Evolutionary conservation across 2,797 vertebrate species (phyloP).

Genomic region (Sebastes matsubarae): DNA sequence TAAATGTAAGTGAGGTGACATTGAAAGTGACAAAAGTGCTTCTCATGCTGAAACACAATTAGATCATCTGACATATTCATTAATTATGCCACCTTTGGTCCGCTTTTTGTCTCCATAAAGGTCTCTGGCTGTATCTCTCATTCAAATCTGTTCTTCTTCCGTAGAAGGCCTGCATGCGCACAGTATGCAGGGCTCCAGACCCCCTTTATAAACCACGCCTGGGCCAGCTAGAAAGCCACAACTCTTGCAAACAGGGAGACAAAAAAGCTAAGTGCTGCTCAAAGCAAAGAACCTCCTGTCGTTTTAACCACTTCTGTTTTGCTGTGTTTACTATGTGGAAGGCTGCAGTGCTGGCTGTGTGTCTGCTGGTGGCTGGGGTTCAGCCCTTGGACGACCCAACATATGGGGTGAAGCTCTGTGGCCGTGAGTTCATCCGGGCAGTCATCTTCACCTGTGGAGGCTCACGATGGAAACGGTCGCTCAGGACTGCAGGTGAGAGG

Average conservation of each 20-base stretch:
- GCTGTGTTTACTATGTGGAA: slow-evolving; percentile 75
- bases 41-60: slow-evolving; percentile 55
- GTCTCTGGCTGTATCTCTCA: slow-evolving; percentile 76
- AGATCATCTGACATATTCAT: slow-evolving; percentile 51
- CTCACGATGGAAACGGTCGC: slow-evolving; percentile 86
- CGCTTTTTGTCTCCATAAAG: slow-evolving; percentile 82
- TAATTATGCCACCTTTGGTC: slow-evolving; percentile 78
- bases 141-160: slow-evolving; percentile 67
- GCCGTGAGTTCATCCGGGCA: slow-evolving; percentile 89
- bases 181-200: slow-evolving; percentile 34
- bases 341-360: slow-evolving; percentile 69
- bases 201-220: slow-evolving; percentile 78
- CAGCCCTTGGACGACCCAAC: slow-evolving; percentile 76
- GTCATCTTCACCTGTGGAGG: slow-evolving; percentile 92
- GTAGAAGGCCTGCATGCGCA: slow-evolving; percentile 42
- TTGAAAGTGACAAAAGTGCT: slow-evolving; percentile 26
- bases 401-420: slow-evolving; percentile 89
- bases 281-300: background rate
- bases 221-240: slow-evolving; percentile 58
- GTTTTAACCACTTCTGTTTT: background rate
- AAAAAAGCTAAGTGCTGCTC: slow-evolving; percentile 28
- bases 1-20: background rate
- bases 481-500: slow-evolving; percentile 76
- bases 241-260: slow-evolving; percentile 47
- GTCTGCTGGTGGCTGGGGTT: slow-evolving; percentile 79